Base-by-base conservation (phyloP, 2,888 invertebrate genomes). In the Stenchaetothrips biformis region DNA sequence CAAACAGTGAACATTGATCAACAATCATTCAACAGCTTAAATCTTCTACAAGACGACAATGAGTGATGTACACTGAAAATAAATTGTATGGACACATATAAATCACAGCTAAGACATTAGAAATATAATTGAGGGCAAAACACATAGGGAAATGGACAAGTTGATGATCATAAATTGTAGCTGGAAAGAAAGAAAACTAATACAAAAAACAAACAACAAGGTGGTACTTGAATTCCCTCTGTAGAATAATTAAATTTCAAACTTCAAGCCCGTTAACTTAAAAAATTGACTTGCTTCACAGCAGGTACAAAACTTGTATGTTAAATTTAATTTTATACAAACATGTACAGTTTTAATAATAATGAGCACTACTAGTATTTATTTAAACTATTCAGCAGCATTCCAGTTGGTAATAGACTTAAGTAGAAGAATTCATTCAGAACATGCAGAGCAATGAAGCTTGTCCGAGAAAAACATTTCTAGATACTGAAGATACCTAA, bases 1-100 rank as follows among this genome's bases (percentile, higher is more conserved):
- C 67, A 74, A 74, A 74, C 25, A 74, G 67, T 74, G 67, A 74
- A 74, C 25, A 74, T 74, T 74, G 67, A 74, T 74, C 67, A 74
- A 74, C 67, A 74, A 74, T 74, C 67, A 74, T 74, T 74, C 67
- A 74, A 25, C 67, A 74, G 67, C 67, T 74, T 74, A 74, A 74
- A 74, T 74, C 25, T 74, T 74, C 9, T 74, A 74, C 67, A 74
- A 74, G 67, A 74, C 25, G 67, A 74, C 67, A 74, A 74, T 25
- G 25, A 74, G 67, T 74, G 67, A 25, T 25, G 11, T 74, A 74
- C 67, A 74, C 21, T 74, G 67, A 74, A 74, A 74, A 74, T 74
- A 74, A 74, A 25, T 74, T 74, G 67, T 74, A 74, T 74, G 67
- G 67, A 74, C 67, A 74, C 67, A 25, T 74, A 74, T 25, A 74